Evolutionary conservation across 2,888 invertebrate species (phyloP), one percentile per base, ranked within the genome.

Genomic region (Trilocha varians): DNA sequence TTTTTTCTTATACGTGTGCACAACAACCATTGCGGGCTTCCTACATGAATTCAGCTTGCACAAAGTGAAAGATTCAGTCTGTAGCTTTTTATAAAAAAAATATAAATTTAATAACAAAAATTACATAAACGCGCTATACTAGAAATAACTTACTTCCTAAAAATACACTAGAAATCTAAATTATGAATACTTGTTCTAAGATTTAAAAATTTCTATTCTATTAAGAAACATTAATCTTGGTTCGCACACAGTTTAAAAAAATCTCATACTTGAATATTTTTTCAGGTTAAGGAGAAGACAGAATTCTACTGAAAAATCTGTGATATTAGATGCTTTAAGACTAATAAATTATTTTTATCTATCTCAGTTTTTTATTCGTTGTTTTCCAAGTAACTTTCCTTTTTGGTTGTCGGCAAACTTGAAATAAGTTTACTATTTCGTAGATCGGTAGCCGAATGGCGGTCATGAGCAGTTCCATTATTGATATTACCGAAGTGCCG

Each of bases 401-500:
- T 11, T 25, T 25, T 9, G 25, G 8, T 9, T 25, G 6, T 25
- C 25, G 6, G 15, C 25, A 42, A 2, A n/a, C 13, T 16, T 42
- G 42, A 16, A 38, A 16, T 11, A 25, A 16, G 16, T 54, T 53
- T 42, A 56, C 43, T 33, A 66, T 43, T 48, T 60, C 48, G 42
- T 64, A 62, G 33, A 70, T 52, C 15, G 58, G 59, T 15, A 68
- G 53, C 45, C 69, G 63, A 13, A 75, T 36, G 16, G 57, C 42
- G 6, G 59, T 57, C 41, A 79, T 41, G 16, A 74, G 38, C 25
- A 82, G 47, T 49, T 83, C 84, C 62, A 78, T 64, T 39, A 76
- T 47, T 11, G 84, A 82, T 46, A 83, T 76, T 1, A 83, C 56
- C 16, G 84, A 85, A 36, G 75, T 62, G 4, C 84, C 84, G 41